Conservation (phyloP, 2,888 invertebrate species). For the Ganaspis brasiliensis region DNA sequence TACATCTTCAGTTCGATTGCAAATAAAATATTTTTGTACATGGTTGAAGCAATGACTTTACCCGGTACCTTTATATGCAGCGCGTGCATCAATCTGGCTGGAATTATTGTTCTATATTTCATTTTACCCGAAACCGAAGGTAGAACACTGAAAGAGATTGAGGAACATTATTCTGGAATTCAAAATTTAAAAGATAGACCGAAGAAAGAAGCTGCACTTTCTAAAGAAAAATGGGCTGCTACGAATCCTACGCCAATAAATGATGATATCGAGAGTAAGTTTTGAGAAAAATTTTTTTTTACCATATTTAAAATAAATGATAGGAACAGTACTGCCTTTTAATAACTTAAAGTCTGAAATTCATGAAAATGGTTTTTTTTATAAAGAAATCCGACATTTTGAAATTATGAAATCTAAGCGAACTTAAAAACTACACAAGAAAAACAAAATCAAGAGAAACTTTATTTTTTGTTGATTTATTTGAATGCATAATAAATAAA, state of each 20-base stretch:
- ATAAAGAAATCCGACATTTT: no score
- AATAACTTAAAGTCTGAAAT: background rate
- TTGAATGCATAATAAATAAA: no score
- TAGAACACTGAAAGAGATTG: slow-evolving; percentile 87
- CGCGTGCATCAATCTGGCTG: slow-evolving; percentile 84
- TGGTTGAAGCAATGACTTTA: slow-evolving; percentile 85
- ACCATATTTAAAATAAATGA: no score
- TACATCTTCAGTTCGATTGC: slow-evolving; percentile 89
- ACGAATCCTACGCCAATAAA: slow-evolving; percentile 73
- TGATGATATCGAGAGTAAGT: slow-evolving; percentile 75
- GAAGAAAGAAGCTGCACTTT: slow-evolving; percentile 65
- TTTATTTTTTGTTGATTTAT: no score
- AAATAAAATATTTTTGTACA: slow-evolving; percentile 88
- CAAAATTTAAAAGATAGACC: slow-evolving; percentile 78
- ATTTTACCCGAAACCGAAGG: slow-evolving; percentile 92
- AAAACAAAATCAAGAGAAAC: slow-evolving; percentile 1
- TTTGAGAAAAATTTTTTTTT: slow-evolving; percentile 64
- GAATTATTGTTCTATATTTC: slow-evolving; percentile 85
- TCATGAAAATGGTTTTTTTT: no score
- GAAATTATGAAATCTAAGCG: no score
- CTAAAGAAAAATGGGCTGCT: slow-evolving; percentile 77
- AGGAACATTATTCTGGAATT: slow-evolving; percentile 86
- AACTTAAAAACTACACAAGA: background rate
- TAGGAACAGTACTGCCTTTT: background rate
- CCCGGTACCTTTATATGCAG: slow-evolving; percentile 89